phyloP scores from a whole-genome alignment of 2,797 vertebrate species.

The Xiphorhynchus erythropygius region DNA sequence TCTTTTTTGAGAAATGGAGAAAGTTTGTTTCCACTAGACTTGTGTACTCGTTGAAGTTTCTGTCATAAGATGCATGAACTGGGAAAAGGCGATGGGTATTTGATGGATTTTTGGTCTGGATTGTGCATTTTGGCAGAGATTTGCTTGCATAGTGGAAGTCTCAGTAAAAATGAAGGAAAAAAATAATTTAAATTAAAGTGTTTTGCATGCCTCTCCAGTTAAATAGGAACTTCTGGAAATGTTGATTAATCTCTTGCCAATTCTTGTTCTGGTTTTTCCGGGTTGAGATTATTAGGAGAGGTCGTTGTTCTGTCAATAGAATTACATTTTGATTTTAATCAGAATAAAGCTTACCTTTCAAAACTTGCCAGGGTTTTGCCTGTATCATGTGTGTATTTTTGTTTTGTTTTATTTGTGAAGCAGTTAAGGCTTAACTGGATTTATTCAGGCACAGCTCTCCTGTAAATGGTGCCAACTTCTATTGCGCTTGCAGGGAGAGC shows the following conservation, averaged over 20 bases:
- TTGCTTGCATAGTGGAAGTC: background rate
- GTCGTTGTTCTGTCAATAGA: conserved; percentile 30
- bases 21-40: background rate
- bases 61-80: background rate
- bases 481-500: background rate
- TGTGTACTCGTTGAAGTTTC: background rate
- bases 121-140: background rate
- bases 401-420: conserved; percentile 30
- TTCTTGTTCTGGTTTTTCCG: conserved; percentile 14
- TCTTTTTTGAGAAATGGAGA: background rate
- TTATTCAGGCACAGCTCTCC: background rate
- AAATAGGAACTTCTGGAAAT: conserved; percentile 7
- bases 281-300: background rate
- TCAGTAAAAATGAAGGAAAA: background rate
- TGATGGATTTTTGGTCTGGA: background rate
- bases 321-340: conserved; percentile 63
- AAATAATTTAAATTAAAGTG: background rate
- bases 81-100: background rate
- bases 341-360: conserved; percentile 24
- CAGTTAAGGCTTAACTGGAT: conserved; percentile 14
- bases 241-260: background rate
- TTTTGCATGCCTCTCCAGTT: background rate
- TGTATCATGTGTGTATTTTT: background rate
- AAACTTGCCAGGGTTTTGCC: conserved; percentile 21
- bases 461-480: background rate